These are phyloP conservation scores for Chamaea fasciata DNA, from an alignment of 2,113 vertebrate genomes.

Conservation along the genomic window DNA sequence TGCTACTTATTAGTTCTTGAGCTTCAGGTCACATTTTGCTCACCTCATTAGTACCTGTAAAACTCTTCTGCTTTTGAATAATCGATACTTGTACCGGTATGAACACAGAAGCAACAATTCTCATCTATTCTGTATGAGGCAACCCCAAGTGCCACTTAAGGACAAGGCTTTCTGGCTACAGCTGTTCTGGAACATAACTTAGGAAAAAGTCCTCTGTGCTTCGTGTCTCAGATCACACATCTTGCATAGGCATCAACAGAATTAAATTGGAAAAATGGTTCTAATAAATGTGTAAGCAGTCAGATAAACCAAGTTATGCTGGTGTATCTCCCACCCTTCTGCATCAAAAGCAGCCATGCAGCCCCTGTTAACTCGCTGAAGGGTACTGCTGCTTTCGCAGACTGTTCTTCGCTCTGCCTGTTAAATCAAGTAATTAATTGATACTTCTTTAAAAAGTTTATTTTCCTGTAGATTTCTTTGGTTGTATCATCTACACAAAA, in stretches of 20 bases:
- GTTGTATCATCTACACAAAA: neutral
- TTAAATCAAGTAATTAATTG: neutral
- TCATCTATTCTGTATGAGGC: neutral
- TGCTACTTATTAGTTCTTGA: neutral
- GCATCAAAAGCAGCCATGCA: neutral
- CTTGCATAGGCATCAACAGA: neutral
- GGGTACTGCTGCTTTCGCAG: neutral
- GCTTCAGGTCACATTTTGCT: neutral
- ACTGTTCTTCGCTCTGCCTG: neutral
- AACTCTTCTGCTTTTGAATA: neutral
- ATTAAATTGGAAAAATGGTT: neutral
- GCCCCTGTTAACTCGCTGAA: neutral
- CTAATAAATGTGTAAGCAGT: neutral
- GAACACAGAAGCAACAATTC: neutral
- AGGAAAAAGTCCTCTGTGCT: neutral
- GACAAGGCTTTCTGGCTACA: neutral
- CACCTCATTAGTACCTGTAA: neutral
- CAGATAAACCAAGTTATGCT: neutral
- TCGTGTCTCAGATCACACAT: neutral
- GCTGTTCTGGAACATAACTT: neutral
- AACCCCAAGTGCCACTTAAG: neutral
- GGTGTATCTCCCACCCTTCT: neutral
- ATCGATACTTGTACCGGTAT: neutral
- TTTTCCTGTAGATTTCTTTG: neutral
- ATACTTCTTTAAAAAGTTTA: neutral